These are phyloP conservation scores for Mesoligia furuncula DNA, from an alignment of 2,888 invertebrate genomes.

Conservation along the genomic window DNA sequence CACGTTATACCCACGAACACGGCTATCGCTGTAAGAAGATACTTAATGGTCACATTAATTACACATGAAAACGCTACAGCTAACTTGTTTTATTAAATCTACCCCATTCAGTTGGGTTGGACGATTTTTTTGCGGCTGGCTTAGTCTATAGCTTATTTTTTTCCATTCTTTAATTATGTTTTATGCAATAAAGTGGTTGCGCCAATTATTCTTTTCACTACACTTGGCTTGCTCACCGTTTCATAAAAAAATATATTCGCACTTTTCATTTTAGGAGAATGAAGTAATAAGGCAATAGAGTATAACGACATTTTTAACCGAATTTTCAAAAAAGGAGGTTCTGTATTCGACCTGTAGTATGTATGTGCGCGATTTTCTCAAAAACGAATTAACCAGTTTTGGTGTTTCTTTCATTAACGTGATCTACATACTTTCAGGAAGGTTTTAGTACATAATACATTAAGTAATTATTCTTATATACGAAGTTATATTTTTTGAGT, in stretches of 20 bases:
- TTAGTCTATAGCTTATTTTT: not conserved
- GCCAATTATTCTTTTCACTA: not conserved
- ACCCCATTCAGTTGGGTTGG: not conserved
- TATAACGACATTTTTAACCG: no score
- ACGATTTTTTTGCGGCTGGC: not conserved
- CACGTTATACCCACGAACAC: constrained; percentile 54
- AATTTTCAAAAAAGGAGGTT: no score
- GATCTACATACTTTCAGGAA: no score
- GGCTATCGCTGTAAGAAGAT: constrained; percentile 64
- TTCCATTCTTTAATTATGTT: not conserved
- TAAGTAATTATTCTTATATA: no score
- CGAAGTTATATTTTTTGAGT: no score
- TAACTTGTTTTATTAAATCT: constrained; percentile 48
- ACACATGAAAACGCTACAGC: constrained; percentile 52
- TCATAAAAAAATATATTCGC: not conserved
- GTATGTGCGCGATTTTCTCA: no score
- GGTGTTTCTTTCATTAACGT: no score
- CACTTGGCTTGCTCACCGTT: not conserved
- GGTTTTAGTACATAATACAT: no score
- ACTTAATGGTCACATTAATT: constrained; percentile 65
- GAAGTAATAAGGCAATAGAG: no score
- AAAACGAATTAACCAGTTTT: no score
- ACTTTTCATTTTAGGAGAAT: not conserved
- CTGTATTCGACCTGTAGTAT: no score
- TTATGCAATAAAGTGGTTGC: not conserved